Evolutionary conservation across 2,888 invertebrate genomes (phyloP), one percentile per base, ranked within the genome.

Genomic region (Himalopsyche tibetana): DNA sequence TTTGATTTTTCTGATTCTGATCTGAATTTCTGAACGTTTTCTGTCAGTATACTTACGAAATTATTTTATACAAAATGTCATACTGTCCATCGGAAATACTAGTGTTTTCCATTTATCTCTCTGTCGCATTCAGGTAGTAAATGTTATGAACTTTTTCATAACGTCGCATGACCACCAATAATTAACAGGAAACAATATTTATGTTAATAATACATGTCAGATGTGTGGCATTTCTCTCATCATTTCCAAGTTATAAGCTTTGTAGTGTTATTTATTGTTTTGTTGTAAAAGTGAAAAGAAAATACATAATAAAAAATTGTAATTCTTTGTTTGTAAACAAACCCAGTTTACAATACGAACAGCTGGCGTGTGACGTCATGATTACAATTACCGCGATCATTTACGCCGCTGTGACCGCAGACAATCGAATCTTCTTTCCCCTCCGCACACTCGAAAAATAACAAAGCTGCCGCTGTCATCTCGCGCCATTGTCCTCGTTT

Each of bases 271-370:
- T 17, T 56, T n/a, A 63, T 63, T 11, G 28, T 63, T 63, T 63
- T 28, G 19, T 63, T 63, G 63, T 63, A 63, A 63, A 63, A 63
- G 19, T 63, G 63, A 63, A 63, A 63, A 63, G 63, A 63, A 63
- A 63, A 63, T 5, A 28, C 19, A 9, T 19, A 19, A 15, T 51
- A 15, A 8, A 19, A 19, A 4, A 63, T 11, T 4, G 63, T 63
- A 19, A 63, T 63, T n/a, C 63, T 63, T 63, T 56, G 56, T 56
- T 63, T 63, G 63, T 63, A 63, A 63, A 63, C 63, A 63, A 63
- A 63, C 63, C 63, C 63, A 3, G 63, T 5, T 63, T 63, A 63
- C 63, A 63, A 19, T 63, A 19, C 63, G 11, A 63, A 63, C 63
- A 63, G 63, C 63, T 63, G 63, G 63, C 63, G 63, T 63, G 63